phyloP scores from a whole-genome alignment of 1,140 invertebrate genomes.

The Apis dorsata region DNA sequence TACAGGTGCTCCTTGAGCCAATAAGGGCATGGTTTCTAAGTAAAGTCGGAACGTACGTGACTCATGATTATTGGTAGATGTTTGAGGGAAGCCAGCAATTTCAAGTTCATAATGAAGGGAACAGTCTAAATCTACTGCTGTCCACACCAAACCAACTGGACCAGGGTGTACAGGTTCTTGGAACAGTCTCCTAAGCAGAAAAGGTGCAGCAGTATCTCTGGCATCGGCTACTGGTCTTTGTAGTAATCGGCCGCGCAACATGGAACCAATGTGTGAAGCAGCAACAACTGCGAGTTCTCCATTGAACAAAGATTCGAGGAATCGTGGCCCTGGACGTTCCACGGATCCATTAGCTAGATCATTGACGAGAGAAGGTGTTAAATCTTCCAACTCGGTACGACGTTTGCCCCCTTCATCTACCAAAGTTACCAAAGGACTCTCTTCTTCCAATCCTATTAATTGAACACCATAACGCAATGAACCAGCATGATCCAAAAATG shows the following conservation, averaged over 20 bases:
- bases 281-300: constrained; percentile 89
- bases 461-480: constrained; percentile 86
- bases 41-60: constrained; percentile 80
- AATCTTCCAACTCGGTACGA: constrained; percentile 85
- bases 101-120: constrained; percentile 90
- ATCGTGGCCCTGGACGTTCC: constrained; percentile 83
- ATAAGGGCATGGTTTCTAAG: constrained; percentile 83
- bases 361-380: constrained; percentile 82
- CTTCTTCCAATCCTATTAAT: constrained; percentile 79
- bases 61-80: constrained; percentile 62
- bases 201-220: constrained; percentile 84
- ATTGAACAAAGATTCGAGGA: constrained; percentile 89
- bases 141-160: constrained; percentile 89
- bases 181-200: constrained; percentile 81
- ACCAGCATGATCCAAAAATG: constrained; percentile 88
- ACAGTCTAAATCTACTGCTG: constrained; percentile 90
- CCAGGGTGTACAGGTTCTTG: constrained; percentile 79
- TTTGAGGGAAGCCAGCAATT: constrained; percentile 64
- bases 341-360: constrained; percentile 86
- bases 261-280: constrained; percentile 80
- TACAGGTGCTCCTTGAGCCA: constrained; percentile 84
- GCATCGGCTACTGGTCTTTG: constrained; percentile 88
- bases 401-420: constrained; percentile 86
- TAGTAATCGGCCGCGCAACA: constrained; percentile 84
- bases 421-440: constrained; percentile 85